A percentile compares a stretch with the other conserved stretches of the same genome.
phyloP scores from a whole-genome alignment of 1,140 invertebrate genomes.

The Psix sp. region DNA sequence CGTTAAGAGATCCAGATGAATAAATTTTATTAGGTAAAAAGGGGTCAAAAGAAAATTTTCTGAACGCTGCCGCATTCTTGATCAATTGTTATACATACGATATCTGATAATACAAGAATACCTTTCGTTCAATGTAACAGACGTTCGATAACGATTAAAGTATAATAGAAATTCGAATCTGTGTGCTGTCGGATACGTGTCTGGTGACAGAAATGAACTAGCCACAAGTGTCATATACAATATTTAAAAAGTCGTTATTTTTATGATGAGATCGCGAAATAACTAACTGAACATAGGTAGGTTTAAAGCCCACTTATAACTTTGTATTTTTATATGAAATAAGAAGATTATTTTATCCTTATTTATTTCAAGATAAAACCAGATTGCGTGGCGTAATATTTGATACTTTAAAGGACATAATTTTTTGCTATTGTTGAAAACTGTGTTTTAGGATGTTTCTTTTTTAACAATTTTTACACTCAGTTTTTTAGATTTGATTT shows the following conservation, averaged over 20 bases:
- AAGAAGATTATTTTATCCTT: too few relatives aligned
- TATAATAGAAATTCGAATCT: conserved; percentile 38
- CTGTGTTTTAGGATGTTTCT: too few relatives aligned
- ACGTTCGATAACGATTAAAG: conserved; percentile 28
- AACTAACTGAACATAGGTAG: too few relatives aligned
- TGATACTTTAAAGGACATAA: too few relatives aligned
- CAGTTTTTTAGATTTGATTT: too few relatives aligned
- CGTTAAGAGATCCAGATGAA: neutral
- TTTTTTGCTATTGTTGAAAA: too few relatives aligned
- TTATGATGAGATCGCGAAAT: conserved; percentile 22
- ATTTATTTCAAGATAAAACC: too few relatives aligned
- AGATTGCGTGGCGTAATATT: too few relatives aligned
- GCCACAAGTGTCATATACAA: conserved; percentile 11
- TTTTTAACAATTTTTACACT: too few relatives aligned
- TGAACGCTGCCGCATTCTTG: neutral
- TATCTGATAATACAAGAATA: conserved; percentile 15
- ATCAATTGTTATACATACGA: neutral
- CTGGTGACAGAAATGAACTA: conserved; percentile 24
- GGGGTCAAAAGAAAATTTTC: neutral
- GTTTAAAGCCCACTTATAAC: too few relatives aligned
- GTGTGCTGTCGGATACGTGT: conserved; percentile 11
- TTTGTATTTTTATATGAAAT: too few relatives aligned
- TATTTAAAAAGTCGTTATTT: conserved; percentile 14
- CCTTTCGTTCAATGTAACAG: conserved; percentile 10
- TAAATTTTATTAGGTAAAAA: conserved; percentile 6